These are phyloP conservation scores for Antechinus flavipes DNA, from an alignment of 2,113 vertebrate species.

Conservation along the genomic window DNA sequence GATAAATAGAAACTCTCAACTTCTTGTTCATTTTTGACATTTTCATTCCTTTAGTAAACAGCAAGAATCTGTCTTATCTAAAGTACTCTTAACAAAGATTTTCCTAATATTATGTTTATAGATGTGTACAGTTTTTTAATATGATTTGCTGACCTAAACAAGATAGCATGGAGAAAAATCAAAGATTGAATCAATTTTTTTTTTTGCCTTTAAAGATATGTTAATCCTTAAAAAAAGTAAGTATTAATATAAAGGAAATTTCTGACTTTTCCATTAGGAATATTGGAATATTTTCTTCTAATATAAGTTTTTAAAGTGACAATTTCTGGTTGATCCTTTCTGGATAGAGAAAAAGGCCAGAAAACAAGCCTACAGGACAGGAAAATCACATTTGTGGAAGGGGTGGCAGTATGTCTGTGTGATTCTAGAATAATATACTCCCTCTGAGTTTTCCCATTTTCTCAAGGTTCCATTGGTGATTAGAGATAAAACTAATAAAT, in stretches of 20 bases:
- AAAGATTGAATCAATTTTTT: constrained; percentile 3
- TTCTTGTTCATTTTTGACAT: background rate
- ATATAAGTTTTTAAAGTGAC: background rate
- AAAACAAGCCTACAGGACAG: background rate
- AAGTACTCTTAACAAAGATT: background rate
- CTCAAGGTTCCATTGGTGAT: background rate
- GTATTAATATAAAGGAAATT: background rate
- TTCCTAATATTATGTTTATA: constrained; percentile 18
- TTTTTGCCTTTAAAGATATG: background rate
- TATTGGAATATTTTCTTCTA: background rate
- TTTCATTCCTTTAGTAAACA: background rate
- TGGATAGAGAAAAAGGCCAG: background rate
- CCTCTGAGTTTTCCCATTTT: background rate
- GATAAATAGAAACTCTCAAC: background rate
- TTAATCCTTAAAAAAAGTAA: background rate
- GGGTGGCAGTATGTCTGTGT: background rate
- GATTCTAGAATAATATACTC: background rate
- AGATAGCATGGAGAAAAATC: constrained; percentile 2
- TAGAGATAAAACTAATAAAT: background rate
- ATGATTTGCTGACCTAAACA: constrained; percentile 30
- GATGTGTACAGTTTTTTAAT: background rate
- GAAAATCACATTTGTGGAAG: background rate
- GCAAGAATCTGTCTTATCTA: background rate
- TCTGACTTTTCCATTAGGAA: background rate
- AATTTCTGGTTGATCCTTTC: background rate